Percentiles rank a stretch among this genome's conserved stretches.
Conservation (phyloP, 1,140 invertebrate species). For the Atta colombica region DNA sequence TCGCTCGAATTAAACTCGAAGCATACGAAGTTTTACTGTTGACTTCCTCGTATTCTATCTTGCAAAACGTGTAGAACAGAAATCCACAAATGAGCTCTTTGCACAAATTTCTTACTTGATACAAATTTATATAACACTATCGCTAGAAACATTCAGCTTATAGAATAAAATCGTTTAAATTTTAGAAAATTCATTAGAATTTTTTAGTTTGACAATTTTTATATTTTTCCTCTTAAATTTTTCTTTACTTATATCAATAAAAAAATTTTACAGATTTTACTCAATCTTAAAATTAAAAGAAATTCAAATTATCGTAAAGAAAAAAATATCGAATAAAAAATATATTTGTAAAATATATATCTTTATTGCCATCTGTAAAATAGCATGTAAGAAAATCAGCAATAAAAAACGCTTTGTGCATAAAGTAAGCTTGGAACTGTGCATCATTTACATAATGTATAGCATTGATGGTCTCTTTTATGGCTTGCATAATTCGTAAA, state of each 20-base stretch:
- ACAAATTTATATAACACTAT: not conserved
- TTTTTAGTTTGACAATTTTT: not conserved
- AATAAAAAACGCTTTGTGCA: not conserved
- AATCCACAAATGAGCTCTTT: not conserved
- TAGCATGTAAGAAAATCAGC: not conserved
- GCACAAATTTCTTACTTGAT: not conserved
- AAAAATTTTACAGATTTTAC: not conserved
- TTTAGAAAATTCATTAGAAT: not conserved
- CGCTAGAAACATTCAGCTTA: not conserved
- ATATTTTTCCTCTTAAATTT: not conserved
- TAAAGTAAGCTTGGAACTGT: constrained; percentile 19
- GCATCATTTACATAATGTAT: constrained; percentile 30
- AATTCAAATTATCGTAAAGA: not conserved
- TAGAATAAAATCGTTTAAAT: not conserved
- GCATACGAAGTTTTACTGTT: not conserved
- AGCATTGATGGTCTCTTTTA: constrained; percentile 2
- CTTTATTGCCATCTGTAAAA: not conserved
- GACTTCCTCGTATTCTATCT: not conserved
- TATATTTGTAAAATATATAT: constrained; percentile 16
- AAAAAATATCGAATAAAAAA: constrained; percentile 20
- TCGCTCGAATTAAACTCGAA: constrained; percentile 28
- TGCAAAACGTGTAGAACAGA: not conserved
- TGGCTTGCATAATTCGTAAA: constrained; percentile 17
- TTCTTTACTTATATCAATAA: not conserved
- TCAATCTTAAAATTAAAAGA: not conserved